Evolutionary conservation across 2,113 vertebrate species (phyloP).

Genomic region (Aptenodytes forsteri): DNA sequence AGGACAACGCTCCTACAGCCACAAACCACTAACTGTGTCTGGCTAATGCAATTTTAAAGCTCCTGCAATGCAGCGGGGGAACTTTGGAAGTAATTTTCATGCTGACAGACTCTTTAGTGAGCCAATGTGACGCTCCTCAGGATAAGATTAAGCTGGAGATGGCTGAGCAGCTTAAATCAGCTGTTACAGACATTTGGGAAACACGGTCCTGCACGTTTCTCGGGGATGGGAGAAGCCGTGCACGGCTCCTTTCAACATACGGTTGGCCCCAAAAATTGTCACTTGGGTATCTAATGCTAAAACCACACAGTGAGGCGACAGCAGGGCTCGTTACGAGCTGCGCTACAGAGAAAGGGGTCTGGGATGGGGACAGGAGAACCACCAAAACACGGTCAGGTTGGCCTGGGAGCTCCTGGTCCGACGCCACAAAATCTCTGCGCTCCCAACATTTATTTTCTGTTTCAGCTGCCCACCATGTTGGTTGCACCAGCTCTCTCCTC

Average conservation of each 20-base stretch:
- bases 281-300: background rate
- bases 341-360: background rate
- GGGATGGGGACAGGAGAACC: background rate
- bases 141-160: background rate
- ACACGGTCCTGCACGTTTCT: background rate
- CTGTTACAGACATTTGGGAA: background rate
- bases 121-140: background rate
- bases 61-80: background rate
- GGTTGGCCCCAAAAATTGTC: background rate
- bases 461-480: background rate
- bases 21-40: background rate
- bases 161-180: background rate
- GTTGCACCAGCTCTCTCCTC: background rate
- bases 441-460: background rate
- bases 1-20: background rate
- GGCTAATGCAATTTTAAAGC: background rate
- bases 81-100: background rate
- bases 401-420: background rate
- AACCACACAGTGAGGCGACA: background rate
- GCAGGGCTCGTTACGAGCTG: background rate
- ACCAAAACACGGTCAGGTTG: background rate
- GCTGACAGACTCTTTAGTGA: background rate
- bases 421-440: background rate
- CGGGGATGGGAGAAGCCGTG: background rate
- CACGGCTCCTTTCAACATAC: background rate